phyloP scores from a whole-genome alignment of 2,113 vertebrate genomes.

The Chascanopsetta lugubris region DNA sequence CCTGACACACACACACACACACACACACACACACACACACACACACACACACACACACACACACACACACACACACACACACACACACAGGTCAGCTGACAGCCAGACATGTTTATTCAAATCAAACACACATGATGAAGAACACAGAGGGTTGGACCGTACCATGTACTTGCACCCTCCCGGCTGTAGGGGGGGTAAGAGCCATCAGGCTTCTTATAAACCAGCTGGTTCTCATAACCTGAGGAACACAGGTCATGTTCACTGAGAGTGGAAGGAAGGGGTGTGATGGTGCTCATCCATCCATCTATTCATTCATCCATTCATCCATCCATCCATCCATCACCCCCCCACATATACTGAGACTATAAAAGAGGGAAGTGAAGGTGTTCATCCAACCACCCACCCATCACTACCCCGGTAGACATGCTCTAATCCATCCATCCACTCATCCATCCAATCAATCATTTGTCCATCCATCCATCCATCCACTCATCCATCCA shows the following conservation, averaged over 20 bases:
- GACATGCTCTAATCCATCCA: too few species aligned
- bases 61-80: too few species aligned
- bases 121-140: background rate
- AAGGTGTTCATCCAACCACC: background rate
- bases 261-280: background rate
- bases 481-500: too few species aligned
- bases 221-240: slow-evolving; percentile 82
- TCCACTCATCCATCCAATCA: too few species aligned
- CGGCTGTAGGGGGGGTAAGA: slow-evolving; percentile 81
- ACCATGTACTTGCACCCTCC: slow-evolving; percentile 83
- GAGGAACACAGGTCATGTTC: slow-evolving; percentile 5
- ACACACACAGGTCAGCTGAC: too few species aligned
- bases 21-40: too few species aligned
- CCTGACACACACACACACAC: slow-evolving; percentile 79
- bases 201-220: slow-evolving; percentile 67
- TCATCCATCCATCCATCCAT: too few species aligned
- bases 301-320: too few species aligned
- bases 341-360: too few species aligned
- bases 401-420: too few species aligned
- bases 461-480: too few species aligned
- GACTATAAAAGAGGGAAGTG: background rate
- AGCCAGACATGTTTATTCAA: background rate
- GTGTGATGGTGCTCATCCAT: background rate
- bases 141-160: background rate
- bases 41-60: too few species aligned